These are phyloP conservation scores for Petrosia ficiformis DNA, from an alignment of 37 sponge, comb jelly and placozoan species.

Conservation along the genomic window DNA sequence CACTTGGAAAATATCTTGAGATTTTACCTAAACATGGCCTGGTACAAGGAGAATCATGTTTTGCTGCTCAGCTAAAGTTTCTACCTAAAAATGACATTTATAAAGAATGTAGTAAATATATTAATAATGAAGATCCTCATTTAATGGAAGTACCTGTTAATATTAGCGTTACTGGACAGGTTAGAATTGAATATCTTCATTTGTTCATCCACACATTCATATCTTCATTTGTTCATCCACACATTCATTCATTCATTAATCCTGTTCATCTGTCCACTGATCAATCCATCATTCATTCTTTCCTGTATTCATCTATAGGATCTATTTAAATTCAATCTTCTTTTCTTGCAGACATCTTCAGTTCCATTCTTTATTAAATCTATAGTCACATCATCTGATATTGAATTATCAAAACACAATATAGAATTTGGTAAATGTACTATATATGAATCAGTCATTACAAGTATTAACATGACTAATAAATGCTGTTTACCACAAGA, in stretches of 20 bases:
- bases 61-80: constrained; percentile 85
- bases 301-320: too few species aligned
- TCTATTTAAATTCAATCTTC: not conserved
- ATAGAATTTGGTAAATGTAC: constrained; percentile 86
- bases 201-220: too few species aligned
- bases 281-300: too few species aligned
- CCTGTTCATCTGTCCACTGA: too few species aligned
- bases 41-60: constrained; percentile 60
- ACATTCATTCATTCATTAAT: too few species aligned
- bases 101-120: not conserved
- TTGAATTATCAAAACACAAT: constrained; percentile 32
- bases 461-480: constrained; percentile 64
- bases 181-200: not conserved
- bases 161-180: constrained; percentile 53
- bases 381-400: constrained; percentile 56
- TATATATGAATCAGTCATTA: constrained; percentile 68
- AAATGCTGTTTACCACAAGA: constrained; percentile 72
- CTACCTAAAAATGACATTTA: constrained; percentile 33
- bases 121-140: not conserved
- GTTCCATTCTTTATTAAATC: constrained; percentile 62
- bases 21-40: constrained; percentile 73
- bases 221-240: too few species aligned
- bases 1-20: constrained; percentile 54
- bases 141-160: constrained; percentile 27
- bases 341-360: constrained; percentile 43